Evolutionary conservation across 2,888 invertebrate genomes (phyloP).

Genomic region (Malacosoma neustria): DNA sequence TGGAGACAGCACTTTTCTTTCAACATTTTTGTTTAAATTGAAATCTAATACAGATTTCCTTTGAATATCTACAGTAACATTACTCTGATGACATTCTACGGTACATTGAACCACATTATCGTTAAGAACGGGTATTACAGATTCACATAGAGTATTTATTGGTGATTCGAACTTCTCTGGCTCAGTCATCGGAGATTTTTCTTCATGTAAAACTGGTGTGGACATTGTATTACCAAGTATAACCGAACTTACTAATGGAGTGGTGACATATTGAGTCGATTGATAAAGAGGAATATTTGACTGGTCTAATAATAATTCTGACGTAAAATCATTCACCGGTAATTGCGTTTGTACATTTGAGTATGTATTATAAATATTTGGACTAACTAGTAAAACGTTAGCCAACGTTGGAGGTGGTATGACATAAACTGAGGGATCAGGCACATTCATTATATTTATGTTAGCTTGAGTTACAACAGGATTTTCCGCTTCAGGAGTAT

Average conservation of each 20-base stretch:
- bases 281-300: neutral
- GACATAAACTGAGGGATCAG: slow-evolving; percentile 21
- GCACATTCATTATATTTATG: neutral
- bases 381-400: slow-evolving; percentile 38
- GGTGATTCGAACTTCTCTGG: no score
- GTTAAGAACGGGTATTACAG: no score
- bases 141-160: no score
- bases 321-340: slow-evolving; percentile 16
- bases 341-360: slow-evolving; percentile 21
- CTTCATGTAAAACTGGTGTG: slow-evolving; percentile 6
- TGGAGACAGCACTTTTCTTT: slow-evolving; percentile 36
- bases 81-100: neutral
- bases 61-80: slow-evolving; percentile 3
- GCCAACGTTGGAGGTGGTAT: slow-evolving; percentile 25
- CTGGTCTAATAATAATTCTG: slow-evolving; percentile 9
- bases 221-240: slow-evolving; percentile 30
- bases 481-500: neutral
- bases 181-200: no score
- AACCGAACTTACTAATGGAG: slow-evolving; percentile 30
- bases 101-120: no score
- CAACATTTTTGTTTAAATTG: slow-evolving; percentile 20
- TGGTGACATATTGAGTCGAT: slow-evolving; percentile 27
- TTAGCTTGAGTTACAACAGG: neutral
- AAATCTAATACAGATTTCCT: slow-evolving; percentile 13
- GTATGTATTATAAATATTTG: slow-evolving; percentile 36